These are phyloP conservation scores for Hassar affinis DNA, from an alignment of 2,113 vertebrate genomes.

Conservation along the genomic window DNA sequence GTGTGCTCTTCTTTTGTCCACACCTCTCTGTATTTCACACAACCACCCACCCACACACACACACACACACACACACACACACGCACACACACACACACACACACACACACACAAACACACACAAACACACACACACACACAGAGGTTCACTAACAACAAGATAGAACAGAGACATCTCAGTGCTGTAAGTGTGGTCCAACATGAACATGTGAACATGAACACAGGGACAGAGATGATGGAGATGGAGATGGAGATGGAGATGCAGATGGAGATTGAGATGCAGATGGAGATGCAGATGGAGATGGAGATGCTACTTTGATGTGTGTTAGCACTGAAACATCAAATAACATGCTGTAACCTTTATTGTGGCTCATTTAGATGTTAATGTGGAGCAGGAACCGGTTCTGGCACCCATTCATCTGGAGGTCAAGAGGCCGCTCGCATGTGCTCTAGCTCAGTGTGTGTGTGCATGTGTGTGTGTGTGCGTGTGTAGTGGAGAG, in stretches of 20 bases:
- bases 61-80: conserved; percentile 5
- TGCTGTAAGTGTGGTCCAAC: neutral
- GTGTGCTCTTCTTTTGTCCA: conserved; percentile 62
- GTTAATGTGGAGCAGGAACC: conserved; percentile 68
- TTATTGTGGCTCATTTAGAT: conserved; percentile 74
- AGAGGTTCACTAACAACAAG: conserved; percentile 18
- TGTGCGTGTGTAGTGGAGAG: neutral
- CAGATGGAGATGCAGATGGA: neutral
- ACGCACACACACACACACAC: conserved; percentile 36
- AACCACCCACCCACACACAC: conserved; percentile 1
- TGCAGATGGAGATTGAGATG: neutral
- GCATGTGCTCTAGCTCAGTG: conserved; percentile 49
- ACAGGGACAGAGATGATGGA: neutral
- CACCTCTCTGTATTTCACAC: conserved; percentile 29
- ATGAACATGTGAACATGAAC: neutral
- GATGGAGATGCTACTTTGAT: conserved; percentile 73
- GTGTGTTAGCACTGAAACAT: conserved; percentile 82
- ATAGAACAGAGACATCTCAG: neutral
- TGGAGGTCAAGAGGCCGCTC: conserved; percentile 71
- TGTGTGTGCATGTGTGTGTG: neutral
- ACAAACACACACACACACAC: too few relatives aligned
- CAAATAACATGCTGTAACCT: conserved; percentile 74
- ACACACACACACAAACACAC: too few relatives aligned
- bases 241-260: neutral
- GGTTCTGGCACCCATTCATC: conserved; percentile 60